Conservation (phyloP, 2,113 vertebrate species). For the Albula glossodonta region DNA sequence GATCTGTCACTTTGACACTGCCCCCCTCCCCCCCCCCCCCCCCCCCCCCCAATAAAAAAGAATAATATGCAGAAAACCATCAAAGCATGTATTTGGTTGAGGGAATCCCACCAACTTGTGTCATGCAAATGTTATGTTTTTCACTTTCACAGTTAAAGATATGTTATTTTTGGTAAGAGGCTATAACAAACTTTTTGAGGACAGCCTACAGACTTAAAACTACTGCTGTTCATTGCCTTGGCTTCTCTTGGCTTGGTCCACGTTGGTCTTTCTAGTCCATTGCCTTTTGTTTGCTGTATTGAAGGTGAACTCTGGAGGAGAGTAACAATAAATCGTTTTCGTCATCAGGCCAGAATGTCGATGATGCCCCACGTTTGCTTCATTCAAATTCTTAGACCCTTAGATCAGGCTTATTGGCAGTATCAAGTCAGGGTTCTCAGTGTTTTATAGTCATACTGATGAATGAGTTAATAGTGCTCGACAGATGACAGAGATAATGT, state of each 20-base stretch:
- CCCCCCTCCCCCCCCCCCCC: neutral
- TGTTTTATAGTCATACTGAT: neutral
- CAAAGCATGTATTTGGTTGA: neutral
- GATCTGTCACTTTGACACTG: neutral
- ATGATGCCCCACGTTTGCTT: neutral
- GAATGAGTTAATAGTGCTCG: neutral
- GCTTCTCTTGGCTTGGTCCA: neutral
- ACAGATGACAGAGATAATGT: conserved; percentile 25
- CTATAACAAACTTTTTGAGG: neutral
- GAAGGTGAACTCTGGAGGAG: neutral
- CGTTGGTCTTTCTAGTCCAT: conserved; percentile 2
- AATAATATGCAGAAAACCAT: too few species aligned
- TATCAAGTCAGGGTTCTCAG: neutral
- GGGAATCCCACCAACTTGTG: neutral
- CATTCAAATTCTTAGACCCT: neutral
- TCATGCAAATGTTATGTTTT: neutral
- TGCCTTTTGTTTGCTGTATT: neutral
- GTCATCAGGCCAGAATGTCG: neutral
- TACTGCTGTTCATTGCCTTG: conserved; percentile 26
- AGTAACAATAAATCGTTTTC: neutral
- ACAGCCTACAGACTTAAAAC: neutral
- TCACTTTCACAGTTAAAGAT: neutral
- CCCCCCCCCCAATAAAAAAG: neutral
- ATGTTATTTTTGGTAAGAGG: conserved; percentile 5
- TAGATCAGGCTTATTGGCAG: neutral